phyloP scores from a whole-genome alignment of 2,113 vertebrate species.

The Scomber japonicus region DNA sequence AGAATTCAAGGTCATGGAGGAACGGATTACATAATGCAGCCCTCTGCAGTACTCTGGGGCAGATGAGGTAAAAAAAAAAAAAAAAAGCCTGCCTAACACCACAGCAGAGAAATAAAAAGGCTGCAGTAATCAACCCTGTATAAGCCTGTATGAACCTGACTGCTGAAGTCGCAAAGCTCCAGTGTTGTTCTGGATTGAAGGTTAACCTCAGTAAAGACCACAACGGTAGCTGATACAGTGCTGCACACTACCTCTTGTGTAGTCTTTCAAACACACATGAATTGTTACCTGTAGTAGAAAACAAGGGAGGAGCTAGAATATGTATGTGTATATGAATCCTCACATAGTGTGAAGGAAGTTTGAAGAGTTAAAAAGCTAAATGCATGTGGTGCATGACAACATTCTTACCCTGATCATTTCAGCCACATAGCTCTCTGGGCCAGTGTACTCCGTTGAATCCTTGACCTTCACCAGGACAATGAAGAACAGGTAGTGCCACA shows the following conservation, averaged over 20 bases:
- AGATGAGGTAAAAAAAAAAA: conserved; percentile 23
- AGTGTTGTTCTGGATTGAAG: conserved; percentile 5
- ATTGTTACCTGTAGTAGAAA: not conserved
- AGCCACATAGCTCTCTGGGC: conserved; percentile 98
- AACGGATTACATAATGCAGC: conserved; percentile 62
- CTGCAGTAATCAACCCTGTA: conserved; percentile 24
- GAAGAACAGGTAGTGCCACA: conserved; percentile 99
- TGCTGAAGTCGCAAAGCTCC: not conserved
- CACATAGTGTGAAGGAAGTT: not conserved
- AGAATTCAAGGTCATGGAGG: conserved; percentile 67
- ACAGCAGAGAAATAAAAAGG: conserved; percentile 36
- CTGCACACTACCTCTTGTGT: not conserved
- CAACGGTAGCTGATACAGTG: not conserved
- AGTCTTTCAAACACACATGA: not conserved
- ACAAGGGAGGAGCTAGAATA: not conserved
- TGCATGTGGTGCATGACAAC: not conserved
- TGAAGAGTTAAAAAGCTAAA: not conserved
- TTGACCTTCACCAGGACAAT: conserved; percentile 98
- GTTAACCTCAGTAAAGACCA: conserved; percentile 48
- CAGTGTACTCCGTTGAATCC: conserved; percentile 97
- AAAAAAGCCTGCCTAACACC: conserved; percentile 21
- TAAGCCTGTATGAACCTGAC: conserved; percentile 7
- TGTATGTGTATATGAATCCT: too few relatives aligned
- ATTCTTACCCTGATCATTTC: conserved; percentile 97
- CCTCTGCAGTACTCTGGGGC: conserved; percentile 31